phyloP scores from a whole-genome alignment of 2,888 invertebrate species.

The Brenthis hecate region DNA sequence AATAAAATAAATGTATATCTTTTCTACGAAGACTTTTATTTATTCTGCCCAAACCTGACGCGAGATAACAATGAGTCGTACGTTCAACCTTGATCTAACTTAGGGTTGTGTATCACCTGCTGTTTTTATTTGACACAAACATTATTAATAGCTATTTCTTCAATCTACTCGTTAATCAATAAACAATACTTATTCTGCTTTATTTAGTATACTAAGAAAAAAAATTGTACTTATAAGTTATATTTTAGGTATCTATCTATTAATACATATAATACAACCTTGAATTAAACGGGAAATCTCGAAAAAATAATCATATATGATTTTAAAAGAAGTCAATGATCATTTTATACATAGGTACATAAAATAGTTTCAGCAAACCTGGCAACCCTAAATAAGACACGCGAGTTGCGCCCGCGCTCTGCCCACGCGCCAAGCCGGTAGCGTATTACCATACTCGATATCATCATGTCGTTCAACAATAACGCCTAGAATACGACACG shows the following conservation, averaged over 20 bases:
- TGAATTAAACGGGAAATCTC: too few species aligned
- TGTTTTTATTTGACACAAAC: not conserved
- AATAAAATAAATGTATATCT: conserved; percentile 76
- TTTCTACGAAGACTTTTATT: conserved; percentile 78
- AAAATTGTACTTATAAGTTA: too few species aligned
- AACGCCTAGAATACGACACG: conserved; percentile 37
- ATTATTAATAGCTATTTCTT: too few species aligned
- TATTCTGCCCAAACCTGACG: conserved; percentile 71
- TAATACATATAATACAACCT: too few species aligned
- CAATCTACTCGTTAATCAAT: too few species aligned
- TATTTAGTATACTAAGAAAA: too few species aligned
- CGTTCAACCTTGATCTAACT: conserved; percentile 59
- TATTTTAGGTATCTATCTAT: too few species aligned
- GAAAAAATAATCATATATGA: too few species aligned
- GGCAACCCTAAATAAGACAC: conserved; percentile 46
- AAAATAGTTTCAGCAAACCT: not conserved
- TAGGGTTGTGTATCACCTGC: conserved; percentile 43
- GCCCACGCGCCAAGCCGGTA: conserved; percentile 45
- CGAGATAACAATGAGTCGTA: conserved; percentile 78
- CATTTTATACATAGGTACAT: too few species aligned
- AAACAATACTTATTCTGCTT: too few species aligned
- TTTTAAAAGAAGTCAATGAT: too few species aligned
- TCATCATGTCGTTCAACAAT: conserved; percentile 41
- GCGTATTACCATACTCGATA: conserved; percentile 47
- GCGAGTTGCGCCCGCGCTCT: conserved; percentile 45